Evolutionary conservation across 1,140 invertebrate species (phyloP).

Genomic region (Berghia stephanieae): DNA sequence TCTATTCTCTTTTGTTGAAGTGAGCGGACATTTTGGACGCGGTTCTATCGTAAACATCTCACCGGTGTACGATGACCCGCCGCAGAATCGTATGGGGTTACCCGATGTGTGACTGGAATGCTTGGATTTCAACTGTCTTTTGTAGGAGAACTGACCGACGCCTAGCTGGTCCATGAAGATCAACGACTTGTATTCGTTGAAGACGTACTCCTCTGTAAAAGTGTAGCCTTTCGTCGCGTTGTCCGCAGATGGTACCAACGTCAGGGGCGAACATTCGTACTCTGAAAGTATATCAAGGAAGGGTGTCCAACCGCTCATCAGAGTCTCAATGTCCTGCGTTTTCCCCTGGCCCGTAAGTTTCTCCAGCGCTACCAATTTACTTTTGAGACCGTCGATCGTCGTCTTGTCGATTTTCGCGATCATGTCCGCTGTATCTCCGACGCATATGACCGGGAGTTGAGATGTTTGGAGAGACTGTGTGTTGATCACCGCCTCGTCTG

Average conservation of each 20-base stretch:
- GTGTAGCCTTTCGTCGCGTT: background rate
- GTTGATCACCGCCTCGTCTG: no score
- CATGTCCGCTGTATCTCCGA: no score
- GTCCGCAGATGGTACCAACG: background rate
- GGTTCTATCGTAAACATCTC: slow-evolving; percentile 20
- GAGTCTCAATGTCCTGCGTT: background rate
- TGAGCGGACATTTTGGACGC: background rate
- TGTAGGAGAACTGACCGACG: slow-evolving; percentile 8
- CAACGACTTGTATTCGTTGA: slow-evolving; percentile 16
- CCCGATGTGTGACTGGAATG: slow-evolving; percentile 1
- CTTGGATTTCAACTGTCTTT: background rate
- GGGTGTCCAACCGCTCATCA: background rate
- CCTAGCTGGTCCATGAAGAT: slow-evolving; percentile 10
- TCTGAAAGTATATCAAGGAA: background rate
- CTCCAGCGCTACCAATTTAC: background rate
- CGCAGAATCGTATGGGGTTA: slow-evolving; percentile 21
- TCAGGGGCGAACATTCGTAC: background rate
- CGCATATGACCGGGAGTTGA: no score
- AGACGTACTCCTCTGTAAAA: background rate
- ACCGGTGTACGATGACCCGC: background rate
- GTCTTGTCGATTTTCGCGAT: background rate
- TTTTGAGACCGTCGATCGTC: background rate
- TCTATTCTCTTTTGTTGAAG: background rate
- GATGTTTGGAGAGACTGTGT: no score
- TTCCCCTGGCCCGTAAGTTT: background rate